Base-by-base conservation (phyloP, 2,797 vertebrate genomes). In the Neopelma chrysocephalum region DNA sequence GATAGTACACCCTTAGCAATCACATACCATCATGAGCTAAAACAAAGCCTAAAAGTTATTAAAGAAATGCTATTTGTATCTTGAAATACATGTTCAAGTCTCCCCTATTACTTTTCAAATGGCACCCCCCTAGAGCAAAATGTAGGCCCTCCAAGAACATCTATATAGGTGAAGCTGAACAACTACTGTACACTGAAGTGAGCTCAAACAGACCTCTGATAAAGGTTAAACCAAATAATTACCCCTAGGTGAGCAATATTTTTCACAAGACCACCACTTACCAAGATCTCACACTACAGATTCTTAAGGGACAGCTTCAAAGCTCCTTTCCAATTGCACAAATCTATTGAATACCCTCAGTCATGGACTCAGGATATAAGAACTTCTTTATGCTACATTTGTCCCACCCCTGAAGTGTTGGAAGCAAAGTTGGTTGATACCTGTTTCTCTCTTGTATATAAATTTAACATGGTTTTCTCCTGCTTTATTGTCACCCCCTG, bases 41-140 rank as follows among this genome's bases (percentile, higher is more conserved):
- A 95, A 43, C 5, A 79, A 70, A 79, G 26, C 4, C 3, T 62
- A 45, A 56, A 69, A 29, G 22, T 66, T 69, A 48, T 23, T 48
- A 53, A 69, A 56, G 13, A 72, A 69, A 56, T 61, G 3, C 0
- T 62, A n/a, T 38, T 58, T 9, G 11, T 66, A 19, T 10, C 10
- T 69, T 43, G 19, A 85, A 85, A 85, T 47, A 25, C 0, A 31
- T 72, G 79, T 87, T 68, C 25, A 60, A 16, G 8, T 68, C 27
- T 79, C 11, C 36, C 3, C 8, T 51, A 15, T 6, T 57, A 12
- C 2, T 4, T 94, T 87, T 58, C 34, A 70, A 42, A 78, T 54
- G 12, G 3, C 20, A 73, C 1, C 4, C 8, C 4, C 5, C 8
- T 22, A 25, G 8, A 50, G 1, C 10, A 73, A 61, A 48, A 27